Evolutionary conservation across 2,797 vertebrate species (phyloP).

Genomic region (Enteromius fasciolatus): DNA sequence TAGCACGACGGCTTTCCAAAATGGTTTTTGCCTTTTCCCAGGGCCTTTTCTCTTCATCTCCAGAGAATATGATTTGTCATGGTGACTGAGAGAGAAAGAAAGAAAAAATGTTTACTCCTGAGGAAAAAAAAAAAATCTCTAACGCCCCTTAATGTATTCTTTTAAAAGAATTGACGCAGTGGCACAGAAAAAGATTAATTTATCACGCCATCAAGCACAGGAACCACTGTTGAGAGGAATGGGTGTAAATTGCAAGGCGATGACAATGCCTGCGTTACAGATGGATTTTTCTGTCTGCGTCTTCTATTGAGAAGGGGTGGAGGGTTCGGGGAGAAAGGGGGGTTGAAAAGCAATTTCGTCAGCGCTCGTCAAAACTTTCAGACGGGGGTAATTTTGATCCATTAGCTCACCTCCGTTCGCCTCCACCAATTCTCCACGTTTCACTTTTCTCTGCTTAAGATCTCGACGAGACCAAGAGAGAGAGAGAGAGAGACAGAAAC

Average conservation of each 20-base stretch:
- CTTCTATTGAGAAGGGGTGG: conserved; percentile 76
- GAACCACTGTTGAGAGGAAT: conserved; percentile 82
- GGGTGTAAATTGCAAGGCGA: conserved; percentile 82
- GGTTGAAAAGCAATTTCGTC: conserved; percentile 77
- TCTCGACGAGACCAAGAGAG: conserved; percentile 23
- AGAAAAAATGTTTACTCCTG: conserved; percentile 70
- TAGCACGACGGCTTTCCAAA: conserved; percentile 65
- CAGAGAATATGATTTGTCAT: conserved; percentile 82
- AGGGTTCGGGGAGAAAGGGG: conserved; percentile 39
- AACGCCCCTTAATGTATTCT: conserved; percentile 83
- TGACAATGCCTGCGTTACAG: conserved; percentile 82
- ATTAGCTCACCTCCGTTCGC: conserved; percentile 79
- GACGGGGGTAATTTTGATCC: conserved; percentile 83
- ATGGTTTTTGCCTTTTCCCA: conserved; percentile 52
- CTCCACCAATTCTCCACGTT: conserved; percentile 77
- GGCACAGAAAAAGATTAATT: conserved; percentile 86
- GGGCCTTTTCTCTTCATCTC: conserved; percentile 70
- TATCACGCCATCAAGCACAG: conserved; percentile 87
- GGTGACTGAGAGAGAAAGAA: conserved; percentile 75
- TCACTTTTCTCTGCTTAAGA: conserved; percentile 71
- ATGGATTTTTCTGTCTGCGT: conserved; percentile 83
- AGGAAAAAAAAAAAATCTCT: conserved; percentile 68
- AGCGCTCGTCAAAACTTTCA: conserved; percentile 81
- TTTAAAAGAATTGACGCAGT: conserved; percentile 84
- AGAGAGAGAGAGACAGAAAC: conserved; percentile 56